These are phyloP conservation scores for Acrossocheilus wenchowensis DNA, from an alignment of 2,797 vertebrate genomes.

Conservation along the genomic window DNA sequence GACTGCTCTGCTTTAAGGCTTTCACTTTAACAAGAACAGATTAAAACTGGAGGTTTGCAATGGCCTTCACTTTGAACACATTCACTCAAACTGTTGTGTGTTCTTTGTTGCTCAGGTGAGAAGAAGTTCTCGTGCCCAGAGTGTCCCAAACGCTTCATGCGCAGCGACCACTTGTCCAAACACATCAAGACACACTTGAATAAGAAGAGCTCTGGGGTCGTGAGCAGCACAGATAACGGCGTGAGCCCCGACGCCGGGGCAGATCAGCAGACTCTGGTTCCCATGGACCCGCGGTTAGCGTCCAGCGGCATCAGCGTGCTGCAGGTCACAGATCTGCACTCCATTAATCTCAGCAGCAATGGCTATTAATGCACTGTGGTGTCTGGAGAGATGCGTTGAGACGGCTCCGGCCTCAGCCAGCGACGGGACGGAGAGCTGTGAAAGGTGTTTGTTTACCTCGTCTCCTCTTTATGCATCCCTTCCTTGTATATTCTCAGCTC, in stretches of 20 bases:
- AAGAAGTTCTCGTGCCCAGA: constrained; percentile 91
- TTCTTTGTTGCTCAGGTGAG: constrained; percentile 79
- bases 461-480: constrained; percentile 4
- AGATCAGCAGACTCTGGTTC: constrained; percentile 84
- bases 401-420: background rate
- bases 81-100: background rate
- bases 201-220: constrained; percentile 80
- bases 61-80: too few species aligned
- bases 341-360: constrained; percentile 90
- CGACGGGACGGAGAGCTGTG: background rate
- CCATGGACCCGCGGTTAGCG: constrained; percentile 92
- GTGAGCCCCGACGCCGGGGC: constrained; percentile 10
- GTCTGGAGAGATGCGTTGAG: background rate
- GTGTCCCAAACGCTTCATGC: constrained; percentile 97
- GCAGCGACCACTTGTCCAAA: constrained; percentile 96
- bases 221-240: constrained; percentile 66
- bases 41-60: too few species aligned
- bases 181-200: constrained; percentile 96
- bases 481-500: constrained; percentile 21
- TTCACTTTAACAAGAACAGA: too few species aligned
- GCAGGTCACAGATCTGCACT: constrained; percentile 92
- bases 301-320: constrained; percentile 93
- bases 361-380: constrained; percentile 81
- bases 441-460: constrained; percentile 1
- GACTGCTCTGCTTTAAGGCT: too few species aligned